Conservation (phyloP, 1,140 invertebrate species). For the Doryteuthis pealeii region DNA sequence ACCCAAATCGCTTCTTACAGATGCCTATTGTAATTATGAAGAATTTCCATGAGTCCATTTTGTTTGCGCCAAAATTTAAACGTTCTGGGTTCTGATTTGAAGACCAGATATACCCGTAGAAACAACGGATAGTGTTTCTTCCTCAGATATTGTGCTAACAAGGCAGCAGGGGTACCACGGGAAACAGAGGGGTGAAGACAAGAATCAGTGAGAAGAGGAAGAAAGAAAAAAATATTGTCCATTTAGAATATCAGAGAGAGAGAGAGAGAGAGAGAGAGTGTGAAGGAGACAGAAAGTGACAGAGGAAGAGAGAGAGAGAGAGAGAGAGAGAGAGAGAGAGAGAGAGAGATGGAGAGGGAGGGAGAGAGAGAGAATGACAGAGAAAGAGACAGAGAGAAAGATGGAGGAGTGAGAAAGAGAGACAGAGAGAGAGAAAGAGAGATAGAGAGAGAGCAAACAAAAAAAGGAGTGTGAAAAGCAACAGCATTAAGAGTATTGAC, state of each 20-base stretch:
- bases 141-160: background rate
- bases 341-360: background rate
- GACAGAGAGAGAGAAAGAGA: background rate
- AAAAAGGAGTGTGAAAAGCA: background rate
- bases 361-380: background rate
- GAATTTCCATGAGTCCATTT: too few relatives aligned
- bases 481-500: background rate
- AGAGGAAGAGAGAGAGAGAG: constrained; percentile 13
- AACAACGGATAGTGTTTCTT: background rate
- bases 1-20: too few relatives aligned
- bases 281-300: too few relatives aligned
- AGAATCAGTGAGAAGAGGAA: background rate
- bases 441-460: background rate
- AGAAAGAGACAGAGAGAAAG: background rate
- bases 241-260: background rate
- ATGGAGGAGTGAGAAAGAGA: background rate
- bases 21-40: too few relatives aligned
- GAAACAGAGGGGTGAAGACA: background rate
- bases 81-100: background rate
- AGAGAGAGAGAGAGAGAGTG: constrained; percentile 12
- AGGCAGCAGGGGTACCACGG: background rate
- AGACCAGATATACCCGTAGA: background rate
- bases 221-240: background rate
- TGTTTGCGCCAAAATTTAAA: too few relatives aligned
- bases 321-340: constrained; percentile 5